phyloP scores from a whole-genome alignment of 2,797 vertebrate species.

The Gobio occitaniae region DNA sequence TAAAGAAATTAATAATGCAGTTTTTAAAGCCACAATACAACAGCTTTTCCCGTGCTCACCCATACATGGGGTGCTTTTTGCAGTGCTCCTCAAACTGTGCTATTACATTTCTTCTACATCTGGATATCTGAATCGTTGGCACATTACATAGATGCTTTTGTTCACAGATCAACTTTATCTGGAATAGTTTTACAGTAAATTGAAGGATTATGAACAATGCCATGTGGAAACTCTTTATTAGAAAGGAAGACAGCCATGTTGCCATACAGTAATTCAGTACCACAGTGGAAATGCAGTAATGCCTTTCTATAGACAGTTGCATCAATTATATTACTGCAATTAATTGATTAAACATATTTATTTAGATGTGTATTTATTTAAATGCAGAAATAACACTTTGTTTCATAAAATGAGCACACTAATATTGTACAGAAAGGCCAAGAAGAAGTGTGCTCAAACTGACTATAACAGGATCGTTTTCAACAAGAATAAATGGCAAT shows the following conservation, averaged over 20 bases:
- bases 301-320: neutral
- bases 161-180: slow-evolving; percentile 12
- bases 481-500: neutral
- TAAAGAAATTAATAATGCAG: neutral
- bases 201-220: slow-evolving; percentile 10
- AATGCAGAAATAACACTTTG: neutral
- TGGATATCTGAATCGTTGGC: neutral
- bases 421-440: neutral
- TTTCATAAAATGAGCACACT: too few relatives aligned
- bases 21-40: neutral
- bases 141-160: slow-evolving; percentile 2
- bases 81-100: neutral
- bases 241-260: neutral
- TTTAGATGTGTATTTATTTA: slow-evolving; percentile 60
- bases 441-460: neutral
- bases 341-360: slow-evolving; percentile 54
- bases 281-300: neutral
- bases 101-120: neutral
- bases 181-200: slow-evolving; percentile 15
- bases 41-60: neutral
- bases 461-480: neutral
- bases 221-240: slow-evolving; percentile 8
- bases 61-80: neutral
- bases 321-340: neutral
- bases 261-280: neutral